phyloP scores from a whole-genome alignment of 2,113 vertebrate genomes.

The Dipodomys merriami region DNA sequence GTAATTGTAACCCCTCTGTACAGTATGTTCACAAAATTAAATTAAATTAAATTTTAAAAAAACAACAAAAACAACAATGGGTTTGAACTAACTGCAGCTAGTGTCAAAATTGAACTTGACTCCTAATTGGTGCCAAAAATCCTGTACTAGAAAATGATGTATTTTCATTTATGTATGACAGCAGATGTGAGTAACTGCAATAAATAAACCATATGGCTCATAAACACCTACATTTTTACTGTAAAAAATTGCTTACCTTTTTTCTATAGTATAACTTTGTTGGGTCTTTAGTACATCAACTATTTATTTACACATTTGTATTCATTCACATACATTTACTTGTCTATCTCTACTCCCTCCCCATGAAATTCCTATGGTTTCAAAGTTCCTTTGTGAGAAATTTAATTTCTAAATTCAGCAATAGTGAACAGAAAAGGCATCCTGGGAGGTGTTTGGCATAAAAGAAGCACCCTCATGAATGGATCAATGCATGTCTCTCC shows the following conservation, averaged over 20 bases:
- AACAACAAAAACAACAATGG: too few relatives aligned
- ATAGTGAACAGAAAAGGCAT: background rate
- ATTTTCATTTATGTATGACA: conserved; percentile 11
- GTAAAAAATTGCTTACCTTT: too few relatives aligned
- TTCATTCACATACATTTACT: background rate
- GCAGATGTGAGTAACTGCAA: too few relatives aligned
- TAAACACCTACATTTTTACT: too few relatives aligned
- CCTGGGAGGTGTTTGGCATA: background rate
- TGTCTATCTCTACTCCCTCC: background rate
- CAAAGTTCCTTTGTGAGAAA: background rate
- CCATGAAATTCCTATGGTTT: background rate
- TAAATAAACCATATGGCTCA: too few relatives aligned
- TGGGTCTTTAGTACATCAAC: background rate
- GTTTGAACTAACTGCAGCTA: background rate
- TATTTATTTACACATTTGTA: background rate
- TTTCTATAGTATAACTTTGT: too few relatives aligned
- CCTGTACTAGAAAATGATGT: background rate
- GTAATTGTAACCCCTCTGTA: too few relatives aligned
- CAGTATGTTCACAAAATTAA: too few relatives aligned
- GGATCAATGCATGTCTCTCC: background rate
- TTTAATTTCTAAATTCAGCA: background rate
- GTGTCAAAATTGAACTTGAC: background rate
- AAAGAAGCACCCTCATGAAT: background rate
- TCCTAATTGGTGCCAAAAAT: background rate
- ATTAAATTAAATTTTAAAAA: too few relatives aligned